These are phyloP conservation scores for Phalera bucephala DNA, from an alignment of 2,888 invertebrate species.

Conservation along the genomic window DNA sequence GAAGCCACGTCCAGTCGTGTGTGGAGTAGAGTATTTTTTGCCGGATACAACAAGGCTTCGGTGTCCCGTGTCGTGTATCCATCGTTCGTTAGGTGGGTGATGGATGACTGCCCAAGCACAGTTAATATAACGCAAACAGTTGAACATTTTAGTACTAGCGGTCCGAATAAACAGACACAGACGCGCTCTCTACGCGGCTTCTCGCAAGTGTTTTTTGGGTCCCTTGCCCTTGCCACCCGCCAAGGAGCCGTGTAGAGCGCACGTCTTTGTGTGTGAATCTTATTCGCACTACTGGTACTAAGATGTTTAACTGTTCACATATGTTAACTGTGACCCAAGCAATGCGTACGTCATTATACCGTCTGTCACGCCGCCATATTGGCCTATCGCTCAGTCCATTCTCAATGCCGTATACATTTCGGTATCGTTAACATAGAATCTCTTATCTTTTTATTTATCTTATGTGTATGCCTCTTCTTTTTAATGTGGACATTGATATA, in stretches of 20 bases:
- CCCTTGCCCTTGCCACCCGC: too few relatives aligned
- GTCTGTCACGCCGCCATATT: slow-evolving; percentile 40
- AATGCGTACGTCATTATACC: slow-evolving; percentile 29
- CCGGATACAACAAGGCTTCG: slow-evolving; percentile 48
- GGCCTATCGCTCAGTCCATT: slow-evolving; percentile 37
- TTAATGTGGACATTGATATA: slow-evolving; percentile 14
- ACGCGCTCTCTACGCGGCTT: too few relatives aligned
- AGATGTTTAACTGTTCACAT: too few relatives aligned
- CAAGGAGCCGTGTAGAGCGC: too few relatives aligned
- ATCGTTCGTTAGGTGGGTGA: slow-evolving; percentile 59
- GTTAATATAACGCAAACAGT: too few relatives aligned
- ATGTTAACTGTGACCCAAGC: too few relatives aligned
- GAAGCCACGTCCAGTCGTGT: too few relatives aligned
- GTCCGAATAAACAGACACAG: too few relatives aligned
- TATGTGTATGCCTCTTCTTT: slow-evolving; percentile 4
- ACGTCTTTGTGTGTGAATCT: too few relatives aligned
- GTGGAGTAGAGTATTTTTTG: slow-evolving; percentile 29
- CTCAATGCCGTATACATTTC: slow-evolving; percentile 26
- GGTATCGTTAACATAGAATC: slow-evolving; percentile 18
- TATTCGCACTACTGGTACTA: too few relatives aligned
- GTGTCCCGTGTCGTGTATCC: slow-evolving; percentile 51
- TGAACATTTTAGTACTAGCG: too few relatives aligned
- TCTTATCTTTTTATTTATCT: slow-evolving; percentile 18
- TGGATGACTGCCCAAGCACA: slow-evolving; percentile 41
- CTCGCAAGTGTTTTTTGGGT: too few relatives aligned